A percentile compares a stretch with the other conserved stretches of the same genome.
phyloP scores from a whole-genome alignment of 1,140 invertebrate species.

The Stegodyphus mimosarum region DNA sequence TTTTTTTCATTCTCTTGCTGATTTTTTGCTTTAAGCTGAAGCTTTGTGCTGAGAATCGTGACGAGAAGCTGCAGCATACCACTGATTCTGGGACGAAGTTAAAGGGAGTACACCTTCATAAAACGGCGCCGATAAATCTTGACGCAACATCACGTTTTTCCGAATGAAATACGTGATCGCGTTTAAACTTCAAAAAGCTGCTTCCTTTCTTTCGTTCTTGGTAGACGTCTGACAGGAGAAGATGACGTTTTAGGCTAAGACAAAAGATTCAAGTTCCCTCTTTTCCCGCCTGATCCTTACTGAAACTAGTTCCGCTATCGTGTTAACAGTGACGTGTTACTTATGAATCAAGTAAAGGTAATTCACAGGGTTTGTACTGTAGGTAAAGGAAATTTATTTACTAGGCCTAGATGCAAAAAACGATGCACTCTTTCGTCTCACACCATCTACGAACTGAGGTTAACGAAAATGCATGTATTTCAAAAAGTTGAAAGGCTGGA shows the following conservation, averaged over 20 bases:
- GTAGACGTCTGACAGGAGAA: constrained; percentile 34
- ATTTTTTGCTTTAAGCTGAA: constrained; percentile 50
- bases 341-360: constrained; percentile 13
- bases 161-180: constrained; percentile 59
- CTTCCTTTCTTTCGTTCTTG: constrained; percentile 34
- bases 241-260: constrained; percentile 43
- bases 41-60: constrained; percentile 30
- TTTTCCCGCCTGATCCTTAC: neutral
- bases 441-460: too few species aligned
- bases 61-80: constrained; percentile 19
- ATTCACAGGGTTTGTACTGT: neutral
- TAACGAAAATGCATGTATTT: too few species aligned
- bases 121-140: constrained; percentile 56
- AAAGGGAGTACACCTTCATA: constrained; percentile 50
- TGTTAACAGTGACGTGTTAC: neutral
- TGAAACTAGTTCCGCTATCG: neutral
- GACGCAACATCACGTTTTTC: constrained; percentile 57
- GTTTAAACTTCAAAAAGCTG: constrained; percentile 59
- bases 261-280: constrained; percentile 18
- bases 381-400: too few species aligned
- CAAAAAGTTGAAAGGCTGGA: too few species aligned
- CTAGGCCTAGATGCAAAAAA: too few species aligned
- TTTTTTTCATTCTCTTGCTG: constrained; percentile 31
- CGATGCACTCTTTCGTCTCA: too few species aligned
- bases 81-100: constrained; percentile 21